phyloP scores from a whole-genome alignment of 2,888 invertebrate genomes.

The Pediacus dermestoides region DNA sequence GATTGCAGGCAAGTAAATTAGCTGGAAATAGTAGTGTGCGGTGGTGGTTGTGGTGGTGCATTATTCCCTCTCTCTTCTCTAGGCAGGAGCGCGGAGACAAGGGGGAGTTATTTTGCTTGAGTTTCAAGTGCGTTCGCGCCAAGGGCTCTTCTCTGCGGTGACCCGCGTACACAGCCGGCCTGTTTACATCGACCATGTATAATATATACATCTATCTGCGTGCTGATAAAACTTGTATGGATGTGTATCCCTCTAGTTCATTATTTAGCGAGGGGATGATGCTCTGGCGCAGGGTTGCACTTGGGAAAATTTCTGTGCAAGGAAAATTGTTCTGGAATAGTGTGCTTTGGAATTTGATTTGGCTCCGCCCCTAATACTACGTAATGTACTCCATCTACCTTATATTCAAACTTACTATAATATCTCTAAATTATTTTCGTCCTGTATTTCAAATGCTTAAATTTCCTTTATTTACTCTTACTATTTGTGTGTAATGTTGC shows the following conservation, averaged over 20 bases:
- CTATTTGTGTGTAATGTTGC: neutral
- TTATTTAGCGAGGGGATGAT: constrained; percentile 39
- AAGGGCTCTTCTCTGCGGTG: constrained; percentile 34
- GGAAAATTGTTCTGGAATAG: too few relatives aligned
- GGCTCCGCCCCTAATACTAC: too few relatives aligned
- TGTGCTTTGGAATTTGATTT: too few relatives aligned
- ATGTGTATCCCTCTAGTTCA: constrained; percentile 42
- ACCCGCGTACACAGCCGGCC: constrained; percentile 32
- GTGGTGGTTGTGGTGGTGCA: neutral
- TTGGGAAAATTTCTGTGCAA: too few relatives aligned
- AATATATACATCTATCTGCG: constrained; percentile 48
- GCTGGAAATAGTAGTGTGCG: constrained; percentile 9
- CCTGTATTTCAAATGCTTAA: too few relatives aligned
- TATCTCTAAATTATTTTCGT: too few relatives aligned
- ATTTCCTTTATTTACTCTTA: too few relatives aligned
- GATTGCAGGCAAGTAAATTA: constrained; percentile 23
- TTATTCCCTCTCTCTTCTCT: constrained; percentile 1
- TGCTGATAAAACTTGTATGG: constrained; percentile 46
- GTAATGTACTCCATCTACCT: too few relatives aligned
- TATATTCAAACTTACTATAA: too few relatives aligned
- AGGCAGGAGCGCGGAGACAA: too few relatives aligned
- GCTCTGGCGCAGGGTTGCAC: neutral
- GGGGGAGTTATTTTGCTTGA: constrained; percentile 35
- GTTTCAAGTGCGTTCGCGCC: constrained; percentile 36
- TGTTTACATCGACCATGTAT: constrained; percentile 45